Evolutionary conservation across 2,113 vertebrate species (phyloP), one percentile per base, ranked within the genome.

Genomic region (Ailurus styani): DNA sequence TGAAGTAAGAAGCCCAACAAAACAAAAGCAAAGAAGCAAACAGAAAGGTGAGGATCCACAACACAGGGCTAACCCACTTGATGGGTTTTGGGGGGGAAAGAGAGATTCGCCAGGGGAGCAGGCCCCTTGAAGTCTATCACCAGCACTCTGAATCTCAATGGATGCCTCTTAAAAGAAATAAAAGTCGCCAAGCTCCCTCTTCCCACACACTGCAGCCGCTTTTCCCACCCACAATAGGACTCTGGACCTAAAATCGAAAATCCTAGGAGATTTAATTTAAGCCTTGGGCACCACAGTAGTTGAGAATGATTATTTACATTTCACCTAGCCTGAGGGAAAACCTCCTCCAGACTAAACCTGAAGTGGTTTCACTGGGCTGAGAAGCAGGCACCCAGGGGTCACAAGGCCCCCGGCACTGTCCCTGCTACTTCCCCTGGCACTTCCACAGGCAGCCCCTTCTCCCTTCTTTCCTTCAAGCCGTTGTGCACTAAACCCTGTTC

Each of bases 181-280:
- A 62, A 37, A 68, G 18, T 15, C 57, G 42, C 47, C 73, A 84
- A 29, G 21, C 20, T 75, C 64, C 34, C 15, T 73, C 81, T 60
- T 79, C 87, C 60, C 55, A 77, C 40, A 70, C 1, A 70, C 27
- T 6, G 77, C 31, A 75, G 82, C 78, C 66, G 81, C 50, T 70
- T 42, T 60, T 90, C 45, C 83, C 25, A 52, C 64, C 45, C 75
- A 87, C 20, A 1, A 21, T 29, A 62, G 72, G 72, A 87, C 77
- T 75, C 83, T 57, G 52, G n/a, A 72, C 54, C 60, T 62, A 29
- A 94, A 95, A 95, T 82, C 81, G 75, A 29, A 97, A 95, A 64
- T 91, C 54, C 57, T 64, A 2, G 17, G 93, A 88, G 95, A 86
- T 57, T 77, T 86, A 31, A 95, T 31, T 91, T 81, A 86, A 86